Base-by-base conservation (phyloP, 2,888 invertebrate genomes). In the Barypeithes pellucidus region DNA sequence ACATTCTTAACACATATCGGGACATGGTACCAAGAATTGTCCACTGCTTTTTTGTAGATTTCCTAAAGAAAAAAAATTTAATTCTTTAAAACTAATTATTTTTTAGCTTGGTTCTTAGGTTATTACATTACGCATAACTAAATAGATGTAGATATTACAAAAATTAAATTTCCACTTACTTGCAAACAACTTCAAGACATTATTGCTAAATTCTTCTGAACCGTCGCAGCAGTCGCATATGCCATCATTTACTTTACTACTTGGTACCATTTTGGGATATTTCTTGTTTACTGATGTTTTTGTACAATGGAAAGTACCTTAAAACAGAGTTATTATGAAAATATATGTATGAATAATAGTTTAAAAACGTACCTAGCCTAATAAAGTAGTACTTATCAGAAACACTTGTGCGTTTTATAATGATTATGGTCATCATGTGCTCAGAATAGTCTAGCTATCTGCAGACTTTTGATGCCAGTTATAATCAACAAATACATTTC, bases 161-260 rank as follows among this genome's bases (percentile, higher is more conserved):
- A n/a, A n/a, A n/a, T n/a, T n/a, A n/a, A n/a, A n/a, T n/a, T n/a
- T n/a, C n/a, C 12, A 59, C 67, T 65, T 70, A 73, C 73, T 52
- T 14, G 71, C 54, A 29, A 65, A 22, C 39, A 29, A 63, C 12
- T 57, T 72, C 9, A 75, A 43, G 2, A 68, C 36, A 54, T 77
- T 79, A 3, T 75, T 79, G 7, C 85, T 76, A 91, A 92, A 95
- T 85, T 96, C 96, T 85, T 96, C 96, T 54, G 94, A 94, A n/a
- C 95, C 95, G 87, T 96, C 96, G 85, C 95, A 96, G 82, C 96
- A 96, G 85, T 96, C 96, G 88, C 98, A 98, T 77, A 97, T 92
- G 7, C 95, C 95, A 89, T 98, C 98, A 86, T 97, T 97, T 0
- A 99, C 93, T 83, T 93, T 89, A 76, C 92, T 92, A 0, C 97